Evolutionary conservation across 92 coral and sea anemone species (phyloP), one percentile per base, ranked within the genome.

Genomic region (Epizoanthus fatuus): DNA sequence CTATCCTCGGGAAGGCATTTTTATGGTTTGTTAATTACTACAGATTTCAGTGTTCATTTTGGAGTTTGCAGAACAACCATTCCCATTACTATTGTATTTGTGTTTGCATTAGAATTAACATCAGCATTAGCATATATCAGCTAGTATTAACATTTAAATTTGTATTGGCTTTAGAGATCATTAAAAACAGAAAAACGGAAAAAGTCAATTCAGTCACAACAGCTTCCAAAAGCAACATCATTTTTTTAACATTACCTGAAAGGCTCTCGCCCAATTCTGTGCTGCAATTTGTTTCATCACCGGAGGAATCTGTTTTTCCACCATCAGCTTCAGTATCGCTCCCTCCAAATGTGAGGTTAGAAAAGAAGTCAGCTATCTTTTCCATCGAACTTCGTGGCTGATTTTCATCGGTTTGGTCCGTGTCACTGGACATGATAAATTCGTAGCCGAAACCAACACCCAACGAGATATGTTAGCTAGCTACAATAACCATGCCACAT

Each of bases 321-420:
- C 56, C 7, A 44, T 77, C 70, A 44, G 5, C 82, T 38, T 29
- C 37, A 70, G 32, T 25, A 70, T 70, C 75, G 75, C 57, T 74
- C 44, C 63, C 82, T 10, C 82, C 82, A 77, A 77, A 77, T 4
- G 69, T 55, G 64, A 77, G 82, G 7, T 77, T 53, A 40, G 82
- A 59, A 39, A 77, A 77, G 25, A 77, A 77, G 17, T 77, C 82
- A 17, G 82, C 70, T 45, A 77, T 77, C 40, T 77, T 77, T 62
- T 77, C 82, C 22, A 77, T 77, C 29, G 82, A 60, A 25, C 82
- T 77, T 45, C 82, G 55, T 0, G 69, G 6, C n/a, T 39, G n/a
- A 11, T 77, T 20, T 13, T 74, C 79, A 20, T 77, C 82, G 7
- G 62, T 56, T 59, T 59, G 64, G 6, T 77, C 82, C 11, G 7